A percentile compares a stretch with the other conserved stretches of the same genome.
Evolutionary conservation across 37 sponge, comb jelly and placozoan species (phyloP).

Genomic region (Bolinopsis microptera): DNA sequence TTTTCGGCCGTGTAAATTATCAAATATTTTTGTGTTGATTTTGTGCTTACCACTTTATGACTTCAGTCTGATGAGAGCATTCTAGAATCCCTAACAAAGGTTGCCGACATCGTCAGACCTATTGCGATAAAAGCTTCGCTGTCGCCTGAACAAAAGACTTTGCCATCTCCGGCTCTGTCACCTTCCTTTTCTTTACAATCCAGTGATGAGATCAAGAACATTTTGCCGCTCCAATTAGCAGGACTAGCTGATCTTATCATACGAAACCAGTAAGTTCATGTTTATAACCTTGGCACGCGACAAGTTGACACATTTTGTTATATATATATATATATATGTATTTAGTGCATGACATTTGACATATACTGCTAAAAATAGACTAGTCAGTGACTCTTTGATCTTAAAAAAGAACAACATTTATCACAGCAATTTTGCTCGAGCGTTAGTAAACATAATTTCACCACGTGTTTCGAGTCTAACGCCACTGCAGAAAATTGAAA

Average conservation of each 20-base stretch:
- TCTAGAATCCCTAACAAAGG: neutral
- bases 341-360: too few species aligned
- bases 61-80: neutral
- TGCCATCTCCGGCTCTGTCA: neutral
- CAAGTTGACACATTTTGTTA: neutral
- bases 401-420: neutral
- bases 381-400: neutral
- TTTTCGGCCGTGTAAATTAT: neutral
- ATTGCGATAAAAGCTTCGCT: conserved; percentile 28
- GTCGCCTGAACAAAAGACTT: neutral
- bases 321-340: too few species aligned
- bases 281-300: neutral
- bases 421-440: neutral
- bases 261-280: neutral
- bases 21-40: neutral
- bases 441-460: neutral
- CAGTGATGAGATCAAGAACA: neutral
- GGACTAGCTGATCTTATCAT: conserved; percentile 63
- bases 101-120: conserved; percentile 52
- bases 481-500: too few species aligned
- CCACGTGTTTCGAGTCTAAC: too few species aligned
- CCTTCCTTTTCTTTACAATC: neutral
- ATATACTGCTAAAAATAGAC: neutral
- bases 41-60: neutral
- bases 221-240: conserved; percentile 33